Evolutionary conservation across 2,113 vertebrate genomes (phyloP).

Genomic region (Polyodon spathula): DNA sequence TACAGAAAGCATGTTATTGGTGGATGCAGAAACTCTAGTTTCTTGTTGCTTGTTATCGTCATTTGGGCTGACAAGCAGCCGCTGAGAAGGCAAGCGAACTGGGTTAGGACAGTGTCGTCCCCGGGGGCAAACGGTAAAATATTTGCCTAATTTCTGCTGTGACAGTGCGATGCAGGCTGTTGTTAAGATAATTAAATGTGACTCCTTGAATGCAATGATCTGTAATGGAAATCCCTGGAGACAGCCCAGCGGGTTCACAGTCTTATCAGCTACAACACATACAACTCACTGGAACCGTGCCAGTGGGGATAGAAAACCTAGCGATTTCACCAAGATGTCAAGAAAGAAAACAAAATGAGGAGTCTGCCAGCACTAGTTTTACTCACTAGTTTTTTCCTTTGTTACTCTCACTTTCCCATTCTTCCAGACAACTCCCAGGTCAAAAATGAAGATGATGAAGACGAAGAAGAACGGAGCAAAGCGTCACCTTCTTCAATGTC

Average conservation of each 20-base stretch:
- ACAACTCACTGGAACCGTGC: neutral
- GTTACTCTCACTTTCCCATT: neutral
- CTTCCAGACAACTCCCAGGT: neutral
- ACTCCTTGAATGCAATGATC: neutral
- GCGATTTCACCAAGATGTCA: neutral
- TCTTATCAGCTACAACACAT: constrained; percentile 3
- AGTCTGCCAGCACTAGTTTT: neutral
- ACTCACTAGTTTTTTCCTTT: neutral
- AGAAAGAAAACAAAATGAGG: neutral
- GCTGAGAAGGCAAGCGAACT: neutral
- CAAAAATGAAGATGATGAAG: too few relatives aligned
- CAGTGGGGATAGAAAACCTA: neutral
- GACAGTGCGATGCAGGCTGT: neutral
- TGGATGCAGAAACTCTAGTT: neutral
- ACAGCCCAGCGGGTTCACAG: neutral
- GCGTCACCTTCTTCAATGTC: too few relatives aligned
- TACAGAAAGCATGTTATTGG: neutral
- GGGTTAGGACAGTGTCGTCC: neutral
- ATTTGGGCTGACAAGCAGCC: neutral
- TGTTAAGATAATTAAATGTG: constrained; percentile 3
- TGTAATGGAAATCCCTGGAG: neutral
- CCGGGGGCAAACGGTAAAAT: neutral
- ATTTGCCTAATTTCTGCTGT: constrained; percentile 4
- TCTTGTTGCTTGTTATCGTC: neutral
- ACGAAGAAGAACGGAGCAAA: too few relatives aligned